These are phyloP conservation scores for Lineus longissimus DNA, from an alignment of 1,140 invertebrate species.

Conservation along the genomic window DNA sequence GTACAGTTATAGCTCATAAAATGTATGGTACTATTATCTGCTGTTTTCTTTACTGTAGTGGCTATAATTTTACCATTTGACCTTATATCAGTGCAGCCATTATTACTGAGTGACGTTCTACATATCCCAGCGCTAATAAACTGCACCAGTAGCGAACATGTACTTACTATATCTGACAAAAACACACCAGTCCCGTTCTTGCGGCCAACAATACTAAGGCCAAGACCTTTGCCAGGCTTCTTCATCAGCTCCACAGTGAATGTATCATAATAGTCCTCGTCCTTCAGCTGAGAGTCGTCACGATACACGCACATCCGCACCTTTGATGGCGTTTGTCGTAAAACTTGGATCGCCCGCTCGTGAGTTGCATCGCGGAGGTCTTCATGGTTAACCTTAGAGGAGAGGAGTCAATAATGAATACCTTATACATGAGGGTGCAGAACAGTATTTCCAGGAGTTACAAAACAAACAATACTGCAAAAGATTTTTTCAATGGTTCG, in stretches of 20 bases:
- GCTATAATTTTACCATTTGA: no score
- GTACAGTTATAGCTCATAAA: no score
- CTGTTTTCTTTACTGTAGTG: no score
- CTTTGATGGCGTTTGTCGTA: slow-evolving; percentile 61
- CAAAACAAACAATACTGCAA: no score
- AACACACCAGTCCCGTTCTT: slow-evolving; percentile 85
- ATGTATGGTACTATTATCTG: no score
- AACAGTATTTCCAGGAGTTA: no score
- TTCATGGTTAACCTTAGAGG: slow-evolving; percentile 75
- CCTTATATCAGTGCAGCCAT: no score
- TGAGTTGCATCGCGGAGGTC: slow-evolving; percentile 89
- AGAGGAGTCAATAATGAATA: slow-evolving; percentile 60
- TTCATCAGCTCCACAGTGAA: slow-evolving; percentile 87
- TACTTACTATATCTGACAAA: slow-evolving; percentile 87
- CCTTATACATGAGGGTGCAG: slow-evolving; percentile 55
- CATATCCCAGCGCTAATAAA: neutral
- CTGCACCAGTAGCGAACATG: neutral
- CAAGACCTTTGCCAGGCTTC: slow-evolving; percentile 88
- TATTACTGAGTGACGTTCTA: no score
- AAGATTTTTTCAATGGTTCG: no score
- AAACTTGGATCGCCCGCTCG: slow-evolving; percentile 64
- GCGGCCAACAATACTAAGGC: slow-evolving; percentile 83
- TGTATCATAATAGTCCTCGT: slow-evolving; percentile 71
- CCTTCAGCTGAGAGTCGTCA: slow-evolving; percentile 58
- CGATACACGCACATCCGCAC: slow-evolving; percentile 86